Percentiles rank a stretch among this genome's conserved stretches.
Conservation (phyloP, 2,888 invertebrate species). For the Tholera decimalis region DNA sequence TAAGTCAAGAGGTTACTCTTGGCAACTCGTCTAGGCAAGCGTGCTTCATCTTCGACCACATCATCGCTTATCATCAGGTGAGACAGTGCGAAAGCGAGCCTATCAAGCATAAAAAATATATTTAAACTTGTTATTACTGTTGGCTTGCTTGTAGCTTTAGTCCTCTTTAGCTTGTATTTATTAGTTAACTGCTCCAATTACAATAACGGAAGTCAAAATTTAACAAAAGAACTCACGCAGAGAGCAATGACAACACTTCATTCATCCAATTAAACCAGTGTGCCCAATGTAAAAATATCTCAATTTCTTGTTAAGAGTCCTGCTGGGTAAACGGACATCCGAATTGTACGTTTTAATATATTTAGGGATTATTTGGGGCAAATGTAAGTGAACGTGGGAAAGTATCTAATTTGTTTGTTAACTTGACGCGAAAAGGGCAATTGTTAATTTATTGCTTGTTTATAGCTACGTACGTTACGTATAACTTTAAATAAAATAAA, state of each 20-base stretch:
- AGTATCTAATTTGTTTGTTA: conserved; percentile 71
- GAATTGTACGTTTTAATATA: conserved; percentile 68
- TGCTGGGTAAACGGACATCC: conserved; percentile 77
- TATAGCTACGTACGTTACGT: neutral
- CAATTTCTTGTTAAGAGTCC: conserved; percentile 55
- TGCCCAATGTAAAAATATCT: conserved; percentile 65
- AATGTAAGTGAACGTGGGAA: conserved; percentile 78
- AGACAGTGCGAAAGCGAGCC: too few species aligned
- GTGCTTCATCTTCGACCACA: too few species aligned
- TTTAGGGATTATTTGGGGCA: conserved; percentile 72
- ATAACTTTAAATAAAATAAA: neutral
- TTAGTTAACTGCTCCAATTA: conserved; percentile 40
- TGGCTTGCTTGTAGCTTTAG: too few species aligned
- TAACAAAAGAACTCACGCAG: conserved; percentile 70
- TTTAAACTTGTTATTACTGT: too few species aligned
- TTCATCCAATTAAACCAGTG: conserved; percentile 70
- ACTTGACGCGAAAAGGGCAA: conserved; percentile 35
- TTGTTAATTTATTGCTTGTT: conserved; percentile 51
- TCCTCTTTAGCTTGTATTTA: too few species aligned
- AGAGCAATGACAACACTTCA: conserved; percentile 74
- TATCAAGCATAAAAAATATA: too few species aligned
- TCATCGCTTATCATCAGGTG: too few species aligned
- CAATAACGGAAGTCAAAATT: conserved; percentile 56
- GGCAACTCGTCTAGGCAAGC: too few species aligned
- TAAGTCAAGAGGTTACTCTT: too few species aligned